phyloP scores from a whole-genome alignment of 2,888 invertebrate species.

The Cheiracanthium punctorium region DNA sequence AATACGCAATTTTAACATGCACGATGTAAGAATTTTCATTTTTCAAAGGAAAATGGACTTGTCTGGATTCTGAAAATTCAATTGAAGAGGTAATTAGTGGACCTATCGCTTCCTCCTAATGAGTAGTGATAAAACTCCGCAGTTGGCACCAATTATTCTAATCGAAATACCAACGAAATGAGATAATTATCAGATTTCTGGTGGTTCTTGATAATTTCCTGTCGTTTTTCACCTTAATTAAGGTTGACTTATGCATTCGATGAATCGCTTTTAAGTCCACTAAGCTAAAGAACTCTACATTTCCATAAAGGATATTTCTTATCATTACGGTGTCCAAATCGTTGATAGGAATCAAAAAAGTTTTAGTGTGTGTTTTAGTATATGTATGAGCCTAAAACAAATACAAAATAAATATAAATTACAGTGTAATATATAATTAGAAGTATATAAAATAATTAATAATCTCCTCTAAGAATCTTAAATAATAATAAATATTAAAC shows the following conservation, averaged over 20 bases:
- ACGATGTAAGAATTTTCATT: constrained; percentile 41
- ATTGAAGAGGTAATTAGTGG: constrained; percentile 55
- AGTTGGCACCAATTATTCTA: constrained; percentile 64
- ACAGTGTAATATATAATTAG: too few species aligned
- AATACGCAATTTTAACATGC: too few species aligned
- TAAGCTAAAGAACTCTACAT: constrained; percentile 17
- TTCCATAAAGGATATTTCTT: neutral
- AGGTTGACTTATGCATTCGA: constrained; percentile 57
- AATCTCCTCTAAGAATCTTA: too few species aligned
- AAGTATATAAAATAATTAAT: too few species aligned
- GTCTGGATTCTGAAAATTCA: constrained; percentile 16
- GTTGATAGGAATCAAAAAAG: too few species aligned
- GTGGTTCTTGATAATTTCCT: constrained; percentile 56
- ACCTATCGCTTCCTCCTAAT: constrained; percentile 64
- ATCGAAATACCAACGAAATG: constrained; percentile 59
- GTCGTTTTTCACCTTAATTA: constrained; percentile 60
- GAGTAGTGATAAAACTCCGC: constrained; percentile 65
- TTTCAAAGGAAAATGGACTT: constrained; percentile 42
- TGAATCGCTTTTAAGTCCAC: constrained; percentile 28
- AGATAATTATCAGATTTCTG: constrained; percentile 65
- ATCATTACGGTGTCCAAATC: neutral
- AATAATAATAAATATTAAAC: too few species aligned
- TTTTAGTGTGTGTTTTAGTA: too few species aligned
- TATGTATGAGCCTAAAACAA: too few species aligned
- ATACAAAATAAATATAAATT: too few species aligned